Evolutionary conservation across 2,797 vertebrate genomes (phyloP).

Genomic region (Amniataba percoides): DNA sequence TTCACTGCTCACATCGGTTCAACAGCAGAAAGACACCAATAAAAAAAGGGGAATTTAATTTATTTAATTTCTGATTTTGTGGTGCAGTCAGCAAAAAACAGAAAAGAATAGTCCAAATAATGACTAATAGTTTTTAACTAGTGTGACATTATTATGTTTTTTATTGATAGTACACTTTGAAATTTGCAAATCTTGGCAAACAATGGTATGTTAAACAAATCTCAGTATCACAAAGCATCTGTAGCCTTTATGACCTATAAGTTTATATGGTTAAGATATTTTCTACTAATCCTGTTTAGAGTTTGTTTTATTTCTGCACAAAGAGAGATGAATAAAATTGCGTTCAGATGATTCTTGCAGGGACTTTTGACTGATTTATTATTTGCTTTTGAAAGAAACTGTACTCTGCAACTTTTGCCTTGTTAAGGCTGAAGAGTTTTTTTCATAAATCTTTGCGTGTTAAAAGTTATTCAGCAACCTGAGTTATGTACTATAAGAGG

Average conservation of each 20-base stretch:
- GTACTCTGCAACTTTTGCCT: neutral
- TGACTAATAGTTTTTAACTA: neutral
- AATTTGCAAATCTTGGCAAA: neutral
- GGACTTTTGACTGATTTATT: neutral
- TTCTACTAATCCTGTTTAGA: neutral
- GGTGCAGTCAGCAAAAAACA: neutral
- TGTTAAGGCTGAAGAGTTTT: neutral
- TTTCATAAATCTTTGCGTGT: neutral
- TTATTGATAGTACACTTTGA: neutral
- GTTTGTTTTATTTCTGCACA: neutral
- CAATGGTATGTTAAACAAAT: neutral
- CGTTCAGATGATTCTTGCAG: neutral
- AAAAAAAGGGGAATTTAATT: too few relatives aligned
- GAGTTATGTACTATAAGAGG: too few relatives aligned
- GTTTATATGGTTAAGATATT: neutral
- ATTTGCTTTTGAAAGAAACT: conserved; percentile 2
- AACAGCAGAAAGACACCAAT: too few relatives aligned
- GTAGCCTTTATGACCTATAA: neutral
- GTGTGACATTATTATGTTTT: neutral
- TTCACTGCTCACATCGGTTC: too few relatives aligned
- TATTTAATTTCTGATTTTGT: too few relatives aligned
- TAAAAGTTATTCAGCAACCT: too few relatives aligned
- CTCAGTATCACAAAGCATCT: neutral
- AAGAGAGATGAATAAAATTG: neutral
- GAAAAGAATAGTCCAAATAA: neutral